Evolutionary conservation across 2,797 vertebrate genomes (phyloP).

Genomic region (Morus bassanus): DNA sequence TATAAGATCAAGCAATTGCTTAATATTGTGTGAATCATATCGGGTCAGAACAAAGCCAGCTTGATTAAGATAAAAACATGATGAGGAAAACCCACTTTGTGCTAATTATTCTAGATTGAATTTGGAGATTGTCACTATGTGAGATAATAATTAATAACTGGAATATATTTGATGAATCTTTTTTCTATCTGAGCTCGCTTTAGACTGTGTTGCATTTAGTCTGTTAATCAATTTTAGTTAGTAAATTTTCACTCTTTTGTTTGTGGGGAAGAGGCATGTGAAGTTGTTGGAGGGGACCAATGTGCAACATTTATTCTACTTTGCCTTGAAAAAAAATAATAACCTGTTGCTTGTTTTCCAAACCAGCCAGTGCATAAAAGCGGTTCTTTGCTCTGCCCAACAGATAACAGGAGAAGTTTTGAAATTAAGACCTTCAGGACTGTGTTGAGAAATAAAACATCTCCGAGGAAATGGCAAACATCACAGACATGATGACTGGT

Average conservation of each 20-base stretch:
- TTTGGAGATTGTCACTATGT: background rate
- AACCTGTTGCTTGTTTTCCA: background rate
- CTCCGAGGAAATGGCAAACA: background rate
- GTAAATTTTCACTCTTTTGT: background rate
- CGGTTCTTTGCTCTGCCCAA: slow-evolving; percentile 50
- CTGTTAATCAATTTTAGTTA: slow-evolving; percentile 22
- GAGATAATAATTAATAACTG: background rate
- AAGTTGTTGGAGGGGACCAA: background rate
- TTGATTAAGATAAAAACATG: background rate
- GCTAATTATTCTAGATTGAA: background rate
- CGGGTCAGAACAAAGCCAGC: background rate
- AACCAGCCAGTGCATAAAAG: background rate
- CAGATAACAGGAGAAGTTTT: slow-evolving; percentile 62
- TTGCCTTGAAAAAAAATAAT: background rate
- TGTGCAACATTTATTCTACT: background rate
- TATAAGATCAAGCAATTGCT: background rate
- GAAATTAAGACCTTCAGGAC: slow-evolving; percentile 10
- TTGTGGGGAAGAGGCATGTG: background rate
- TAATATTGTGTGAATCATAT: background rate
- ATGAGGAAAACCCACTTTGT: background rate
- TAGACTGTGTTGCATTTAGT: background rate
- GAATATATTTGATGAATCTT: background rate
- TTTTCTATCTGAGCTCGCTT: background rate
- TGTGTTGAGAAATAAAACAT: background rate
- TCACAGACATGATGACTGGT: background rate